phyloP scores from a whole-genome alignment of 2,888 invertebrate species.

The Euclidia mi region DNA sequence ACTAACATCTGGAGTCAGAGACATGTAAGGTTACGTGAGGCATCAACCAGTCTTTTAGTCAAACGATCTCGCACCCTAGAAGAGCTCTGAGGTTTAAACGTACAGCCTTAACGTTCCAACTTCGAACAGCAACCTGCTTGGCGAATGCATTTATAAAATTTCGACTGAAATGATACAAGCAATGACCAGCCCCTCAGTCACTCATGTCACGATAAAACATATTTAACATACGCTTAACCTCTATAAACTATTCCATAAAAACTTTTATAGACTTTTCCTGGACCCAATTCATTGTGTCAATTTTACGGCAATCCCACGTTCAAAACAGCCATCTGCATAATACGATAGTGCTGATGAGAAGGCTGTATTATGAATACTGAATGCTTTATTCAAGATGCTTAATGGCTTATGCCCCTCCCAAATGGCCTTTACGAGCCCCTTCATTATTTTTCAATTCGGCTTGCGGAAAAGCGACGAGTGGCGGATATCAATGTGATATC shows the following conservation, averaged over 20 bases:
- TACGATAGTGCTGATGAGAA: slow-evolving; percentile 9
- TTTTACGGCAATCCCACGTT: slow-evolving; percentile 2
- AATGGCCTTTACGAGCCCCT: slow-evolving; percentile 27
- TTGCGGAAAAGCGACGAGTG: slow-evolving; percentile 48
- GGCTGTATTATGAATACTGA: slow-evolving; percentile 10
- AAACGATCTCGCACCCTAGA: no score
- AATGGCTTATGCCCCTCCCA: neutral
- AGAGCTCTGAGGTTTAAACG: no score
- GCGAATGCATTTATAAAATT: no score
- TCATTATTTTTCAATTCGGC: slow-evolving; percentile 65
- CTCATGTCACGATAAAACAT: no score
- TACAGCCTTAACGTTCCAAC: no score
- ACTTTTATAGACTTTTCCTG: neutral
- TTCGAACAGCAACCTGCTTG: no score
- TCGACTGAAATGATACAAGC: no score
- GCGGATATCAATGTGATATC: slow-evolving; percentile 49
- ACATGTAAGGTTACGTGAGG: no score
- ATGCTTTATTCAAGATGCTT: neutral
- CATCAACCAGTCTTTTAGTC: no score
- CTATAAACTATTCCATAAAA: neutral
- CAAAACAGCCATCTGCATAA: neutral
- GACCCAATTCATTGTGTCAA: slow-evolving; percentile 8
- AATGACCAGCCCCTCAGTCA: no score
- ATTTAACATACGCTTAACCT: neutral
- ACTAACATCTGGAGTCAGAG: no score